Conservation (phyloP, 1,140 invertebrate species). For the Goniozus legneri region DNA sequence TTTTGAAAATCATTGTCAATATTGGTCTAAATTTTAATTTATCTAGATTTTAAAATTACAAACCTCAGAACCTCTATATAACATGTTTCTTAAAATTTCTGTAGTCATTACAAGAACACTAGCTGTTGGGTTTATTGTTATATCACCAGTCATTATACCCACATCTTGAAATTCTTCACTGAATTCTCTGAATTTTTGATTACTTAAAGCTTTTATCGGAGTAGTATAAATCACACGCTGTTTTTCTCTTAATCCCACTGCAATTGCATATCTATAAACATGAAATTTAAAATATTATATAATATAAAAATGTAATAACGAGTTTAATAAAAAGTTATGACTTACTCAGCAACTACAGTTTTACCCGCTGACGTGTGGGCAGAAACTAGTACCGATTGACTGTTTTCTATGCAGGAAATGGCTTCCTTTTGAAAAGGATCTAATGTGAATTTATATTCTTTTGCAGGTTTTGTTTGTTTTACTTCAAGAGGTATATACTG, state of each 20-base stretch:
- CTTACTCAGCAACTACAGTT: slow-evolving; percentile 95
- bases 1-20: neutral
- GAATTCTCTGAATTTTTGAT: slow-evolving; percentile 99
- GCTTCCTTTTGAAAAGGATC: slow-evolving; percentile 99
- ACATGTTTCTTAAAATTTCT: slow-evolving; percentile 98
- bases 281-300: slow-evolving; percentile 6
- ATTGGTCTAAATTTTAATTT: neutral
- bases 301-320: neutral
- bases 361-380: slow-evolving; percentile 99
- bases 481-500: slow-evolving; percentile 74
- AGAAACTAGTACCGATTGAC: slow-evolving; percentile 95
- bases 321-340: slow-evolving; percentile 10
- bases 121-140: slow-evolving; percentile 97
- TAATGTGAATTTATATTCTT: slow-evolving; percentile 91
- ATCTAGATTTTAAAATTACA: too few relatives aligned
- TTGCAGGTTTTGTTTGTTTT: slow-evolving; percentile 70
- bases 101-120: slow-evolving; percentile 99
- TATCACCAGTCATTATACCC: slow-evolving; percentile 97
- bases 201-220: slow-evolving; percentile 98
- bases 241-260: slow-evolving; percentile 66
- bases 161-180: slow-evolving; percentile 98
- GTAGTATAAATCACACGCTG: slow-evolving; percentile 98
- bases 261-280: slow-evolving; percentile 68
- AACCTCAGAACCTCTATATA: slow-evolving; percentile 94
- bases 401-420: slow-evolving; percentile 95